Evolutionary conservation across 2,113 vertebrate genomes (phyloP).

Genomic region (Burhinus oedicnemus): DNA sequence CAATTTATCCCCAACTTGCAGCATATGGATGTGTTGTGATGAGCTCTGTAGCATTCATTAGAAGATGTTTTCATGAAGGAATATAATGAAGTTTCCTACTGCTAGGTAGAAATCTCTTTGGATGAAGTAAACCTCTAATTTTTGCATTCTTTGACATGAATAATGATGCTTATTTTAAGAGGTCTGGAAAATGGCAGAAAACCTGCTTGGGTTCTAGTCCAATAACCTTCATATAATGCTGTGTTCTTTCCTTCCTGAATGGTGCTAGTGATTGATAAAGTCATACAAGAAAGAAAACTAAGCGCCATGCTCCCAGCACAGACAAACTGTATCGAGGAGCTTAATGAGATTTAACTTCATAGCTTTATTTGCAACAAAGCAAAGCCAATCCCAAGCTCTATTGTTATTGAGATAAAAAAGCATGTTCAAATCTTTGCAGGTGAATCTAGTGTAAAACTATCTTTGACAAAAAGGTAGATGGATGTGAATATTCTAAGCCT

Average conservation of each 20-base stretch:
- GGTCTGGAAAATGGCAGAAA: background rate
- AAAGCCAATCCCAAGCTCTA: background rate
- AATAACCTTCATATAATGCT: background rate
- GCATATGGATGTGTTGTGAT: background rate
- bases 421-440: background rate
- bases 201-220: background rate
- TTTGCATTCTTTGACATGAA: background rate
- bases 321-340: background rate
- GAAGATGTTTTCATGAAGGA: background rate
- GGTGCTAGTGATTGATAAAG: background rate
- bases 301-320: background rate
- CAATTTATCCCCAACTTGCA: background rate
- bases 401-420: background rate
- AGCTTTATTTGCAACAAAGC: background rate
- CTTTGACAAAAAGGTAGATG: background rate
- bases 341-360: background rate
- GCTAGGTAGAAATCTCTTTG: background rate
- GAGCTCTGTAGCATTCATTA: background rate
- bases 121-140: background rate
- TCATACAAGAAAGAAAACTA: background rate
- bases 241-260: background rate
- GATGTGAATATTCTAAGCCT: background rate
- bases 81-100: background rate
- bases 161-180: background rate
- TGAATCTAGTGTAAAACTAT: background rate